These are phyloP conservation scores for Cheilosia soror DNA, from an alignment of 2,888 invertebrate genomes.

Conservation along the genomic window DNA sequence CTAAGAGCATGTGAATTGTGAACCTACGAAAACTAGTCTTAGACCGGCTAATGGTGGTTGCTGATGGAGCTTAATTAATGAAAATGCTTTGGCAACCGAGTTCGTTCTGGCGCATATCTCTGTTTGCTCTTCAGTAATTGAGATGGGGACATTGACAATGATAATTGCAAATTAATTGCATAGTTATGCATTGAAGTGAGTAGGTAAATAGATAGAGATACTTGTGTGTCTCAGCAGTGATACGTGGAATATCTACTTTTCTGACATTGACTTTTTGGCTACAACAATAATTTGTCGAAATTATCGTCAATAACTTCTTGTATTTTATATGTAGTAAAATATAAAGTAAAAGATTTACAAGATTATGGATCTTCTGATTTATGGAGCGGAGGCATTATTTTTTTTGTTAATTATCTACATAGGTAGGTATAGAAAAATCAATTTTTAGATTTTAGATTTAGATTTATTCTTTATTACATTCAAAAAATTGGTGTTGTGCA, in stretches of 20 bases:
- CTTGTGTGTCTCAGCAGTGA: background rate
- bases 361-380: background rate
- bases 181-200: background rate
- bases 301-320: background rate
- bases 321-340: background rate
- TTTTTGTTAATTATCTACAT: too few relatives aligned
- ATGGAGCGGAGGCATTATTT: too few relatives aligned
- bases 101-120: background rate
- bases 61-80: background rate
- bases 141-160: background rate
- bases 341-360: background rate
- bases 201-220: background rate
- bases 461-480: too few relatives aligned
- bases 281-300: background rate
- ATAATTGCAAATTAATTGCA: background rate
- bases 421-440: too few relatives aligned
- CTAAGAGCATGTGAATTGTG: background rate
- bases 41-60: background rate
- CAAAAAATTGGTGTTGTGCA: too few relatives aligned
- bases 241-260: background rate
- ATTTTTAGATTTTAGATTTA: too few relatives aligned
- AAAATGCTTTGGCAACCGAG: background rate
- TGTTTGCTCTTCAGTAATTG: background rate
- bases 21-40: background rate
- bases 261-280: constrained; percentile 5